Conservation (phyloP, 2,888 invertebrate genomes). For the Allygus modestus region DNA sequence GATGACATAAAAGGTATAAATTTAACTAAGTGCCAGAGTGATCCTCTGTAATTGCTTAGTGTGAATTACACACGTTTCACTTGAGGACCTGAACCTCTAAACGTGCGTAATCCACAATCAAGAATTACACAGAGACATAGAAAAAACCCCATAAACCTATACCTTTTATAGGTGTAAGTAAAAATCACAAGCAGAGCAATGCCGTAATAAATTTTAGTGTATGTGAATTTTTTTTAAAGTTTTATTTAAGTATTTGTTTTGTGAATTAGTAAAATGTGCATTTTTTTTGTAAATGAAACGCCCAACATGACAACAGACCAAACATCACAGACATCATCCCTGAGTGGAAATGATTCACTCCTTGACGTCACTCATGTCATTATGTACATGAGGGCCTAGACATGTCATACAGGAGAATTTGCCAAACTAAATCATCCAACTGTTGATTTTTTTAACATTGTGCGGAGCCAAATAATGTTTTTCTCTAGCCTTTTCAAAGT, state of each 20-base stretch:
- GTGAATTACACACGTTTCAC: too few relatives aligned
- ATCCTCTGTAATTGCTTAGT: too few relatives aligned
- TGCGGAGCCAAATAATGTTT: not conserved
- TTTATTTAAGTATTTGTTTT: not conserved
- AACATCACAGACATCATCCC: too few relatives aligned
- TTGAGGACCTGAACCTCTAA: not conserved
- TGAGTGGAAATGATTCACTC: not conserved
- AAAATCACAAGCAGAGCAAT: not conserved
- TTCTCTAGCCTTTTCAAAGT: not conserved
- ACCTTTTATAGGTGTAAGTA: not conserved
- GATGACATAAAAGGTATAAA: too few relatives aligned
- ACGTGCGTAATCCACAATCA: not conserved
- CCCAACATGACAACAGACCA: not conserved
- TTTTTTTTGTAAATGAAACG: not conserved
- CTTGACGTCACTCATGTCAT: slow-evolving; percentile 40
- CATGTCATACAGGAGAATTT: slow-evolving; percentile 11
- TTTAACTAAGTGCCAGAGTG: too few relatives aligned
- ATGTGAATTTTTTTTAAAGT: not conserved
- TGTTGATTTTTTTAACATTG: slow-evolving; percentile 2
- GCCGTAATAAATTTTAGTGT: too few relatives aligned
- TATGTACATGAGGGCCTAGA: not conserved
- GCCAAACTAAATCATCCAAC: not conserved
- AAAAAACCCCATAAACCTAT: not conserved
- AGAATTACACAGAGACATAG: not conserved
- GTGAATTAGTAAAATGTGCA: not conserved